Evolutionary conservation across 1,140 invertebrate genomes (phyloP).

Genomic region (Scaptodrosophila lebanonensis): DNA sequence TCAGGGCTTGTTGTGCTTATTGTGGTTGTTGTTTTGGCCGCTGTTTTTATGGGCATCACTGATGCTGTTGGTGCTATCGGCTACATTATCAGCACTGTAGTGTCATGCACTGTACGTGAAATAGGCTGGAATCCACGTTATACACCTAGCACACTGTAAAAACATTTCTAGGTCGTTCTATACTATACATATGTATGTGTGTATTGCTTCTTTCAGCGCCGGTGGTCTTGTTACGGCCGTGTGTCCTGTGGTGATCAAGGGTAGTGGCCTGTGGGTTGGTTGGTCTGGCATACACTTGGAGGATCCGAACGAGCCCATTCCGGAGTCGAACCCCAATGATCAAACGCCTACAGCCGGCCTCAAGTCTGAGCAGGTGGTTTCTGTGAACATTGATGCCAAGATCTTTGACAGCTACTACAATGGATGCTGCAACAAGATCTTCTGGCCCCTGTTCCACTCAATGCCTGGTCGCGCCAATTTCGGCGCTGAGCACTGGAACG

Average conservation of each 20-base stretch:
- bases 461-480: slow-evolving; percentile 90
- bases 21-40: background rate
- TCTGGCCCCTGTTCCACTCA: slow-evolving; percentile 94
- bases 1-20: slow-evolving; percentile 22
- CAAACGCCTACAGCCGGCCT: slow-evolving; percentile 90
- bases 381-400: slow-evolving; percentile 85
- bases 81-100: slow-evolving; percentile 48
- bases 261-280: slow-evolving; percentile 91
- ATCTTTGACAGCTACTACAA: slow-evolving; percentile 93
- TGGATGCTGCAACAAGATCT: slow-evolving; percentile 93
- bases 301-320: slow-evolving; percentile 85
- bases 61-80: too few species aligned
- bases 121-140: slow-evolving; percentile 55
- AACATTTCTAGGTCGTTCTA: slow-evolving; percentile 2
- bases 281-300: slow-evolving; percentile 90
- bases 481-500: slow-evolving; percentile 88
- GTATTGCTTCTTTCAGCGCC: slow-evolving; percentile 80
- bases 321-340: slow-evolving; percentile 90
- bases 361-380: slow-evolving; percentile 88
- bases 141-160: slow-evolving; percentile 6
- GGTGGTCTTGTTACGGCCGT: slow-evolving; percentile 93
- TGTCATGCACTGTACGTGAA: slow-evolving; percentile 60
- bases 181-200: slow-evolving; percentile 4
- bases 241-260: slow-evolving; percentile 90
- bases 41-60: slow-evolving; percentile 36